A percentile compares a stretch with the other conserved stretches of the same genome.
phyloP scores from a whole-genome alignment of 2,113 vertebrate genomes.

The human (Homo sapiens) region GRCh38 chrX:124962001-124962500 shows the following conservation, averaged over 20 bases:
- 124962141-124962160: background rate
- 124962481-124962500: background rate
- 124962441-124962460: background rate
- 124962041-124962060: background rate
- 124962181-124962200: background rate
- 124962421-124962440: background rate
- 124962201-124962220: background rate
- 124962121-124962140: background rate
- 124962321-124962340: background rate
- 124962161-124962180: background rate
- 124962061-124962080: background rate
- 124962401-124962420: background rate
- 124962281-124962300: background rate
- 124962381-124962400: background rate
- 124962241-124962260: background rate
- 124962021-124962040: background rate
- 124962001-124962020: background rate
- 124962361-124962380: background rate
- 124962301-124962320: background rate
- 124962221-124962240: background rate
- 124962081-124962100: background rate
- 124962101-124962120: background rate
- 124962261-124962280: background rate
- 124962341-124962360: background rate
- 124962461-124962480: conserved; percentile 9